Conservation (phyloP, 2,888 invertebrate genomes). For the Archips crataeganus region DNA sequence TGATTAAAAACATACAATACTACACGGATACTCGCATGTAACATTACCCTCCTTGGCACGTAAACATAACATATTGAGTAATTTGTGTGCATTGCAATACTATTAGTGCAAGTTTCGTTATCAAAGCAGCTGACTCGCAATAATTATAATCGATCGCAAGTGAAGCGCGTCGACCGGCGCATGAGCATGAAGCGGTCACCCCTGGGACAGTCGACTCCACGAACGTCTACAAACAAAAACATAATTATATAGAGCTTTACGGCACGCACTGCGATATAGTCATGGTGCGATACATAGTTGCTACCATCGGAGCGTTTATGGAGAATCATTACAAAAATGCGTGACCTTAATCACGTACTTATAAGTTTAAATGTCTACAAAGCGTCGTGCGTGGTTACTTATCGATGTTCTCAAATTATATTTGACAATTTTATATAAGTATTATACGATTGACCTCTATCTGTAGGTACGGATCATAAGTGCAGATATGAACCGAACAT, state of each 20-base stretch:
- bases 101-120: not conserved
- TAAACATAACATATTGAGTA: too few relatives aligned
- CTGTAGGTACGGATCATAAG: too few relatives aligned
- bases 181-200: slow-evolving; percentile 3
- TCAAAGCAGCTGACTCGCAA: slow-evolving; percentile 26
- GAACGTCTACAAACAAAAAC: not conserved
- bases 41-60: too few relatives aligned
- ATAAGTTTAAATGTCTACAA: not conserved
- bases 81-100: not conserved
- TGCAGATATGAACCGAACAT: too few relatives aligned
- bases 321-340: not conserved
- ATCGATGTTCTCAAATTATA: not conserved
- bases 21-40: not conserved
- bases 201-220: not conserved
- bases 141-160: slow-evolving; percentile 20
- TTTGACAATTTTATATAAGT: too few relatives aligned
- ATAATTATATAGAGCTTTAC: not conserved
- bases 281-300: not conserved
- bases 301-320: not conserved
- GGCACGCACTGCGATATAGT: too few relatives aligned
- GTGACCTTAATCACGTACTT: not conserved
- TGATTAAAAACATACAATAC: too few relatives aligned
- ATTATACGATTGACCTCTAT: too few relatives aligned
- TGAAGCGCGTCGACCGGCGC: slow-evolving; percentile 16
- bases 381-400: not conserved